Conservation (phyloP, 2,113 vertebrate species). For the Zapornia atra region DNA sequence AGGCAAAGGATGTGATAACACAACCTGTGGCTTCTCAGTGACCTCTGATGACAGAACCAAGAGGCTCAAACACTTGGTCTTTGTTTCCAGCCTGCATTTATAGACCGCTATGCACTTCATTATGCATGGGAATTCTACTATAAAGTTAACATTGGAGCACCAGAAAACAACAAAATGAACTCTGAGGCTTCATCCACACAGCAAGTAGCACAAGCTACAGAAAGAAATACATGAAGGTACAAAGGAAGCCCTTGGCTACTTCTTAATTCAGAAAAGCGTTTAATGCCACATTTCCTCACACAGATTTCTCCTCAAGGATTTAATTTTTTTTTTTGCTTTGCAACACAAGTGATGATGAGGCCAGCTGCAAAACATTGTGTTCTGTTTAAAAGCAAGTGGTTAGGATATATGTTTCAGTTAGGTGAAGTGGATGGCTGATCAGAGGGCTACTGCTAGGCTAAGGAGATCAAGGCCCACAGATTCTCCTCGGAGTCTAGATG, state of each 20-base stretch:
- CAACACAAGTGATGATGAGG: not conserved
- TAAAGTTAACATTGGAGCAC: not conserved
- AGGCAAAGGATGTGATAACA: not conserved
- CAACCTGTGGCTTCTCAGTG: not conserved
- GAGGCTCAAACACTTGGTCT: not conserved
- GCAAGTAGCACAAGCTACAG: not conserved
- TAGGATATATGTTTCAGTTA: not conserved
- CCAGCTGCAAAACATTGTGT: not conserved
- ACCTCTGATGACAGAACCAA: not conserved
- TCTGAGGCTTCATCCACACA: not conserved
- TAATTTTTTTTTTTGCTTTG: not conserved
- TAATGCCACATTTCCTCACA: fast-evolving
- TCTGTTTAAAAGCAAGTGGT: not conserved
- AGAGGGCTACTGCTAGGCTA: not conserved
- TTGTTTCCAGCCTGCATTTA: not conserved
- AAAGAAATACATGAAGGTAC: not conserved
- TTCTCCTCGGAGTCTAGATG: not conserved
- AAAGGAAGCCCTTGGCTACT: not conserved
- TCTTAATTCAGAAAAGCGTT: not conserved
- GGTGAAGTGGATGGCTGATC: not conserved
- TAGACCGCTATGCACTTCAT: not conserved
- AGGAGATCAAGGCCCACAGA: not conserved
- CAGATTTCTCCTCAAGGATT: not conserved
- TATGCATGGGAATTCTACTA: not conserved
- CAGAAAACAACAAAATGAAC: not conserved